Evolutionary conservation across 1,140 invertebrate genomes (phyloP).

Genomic region (Dendroctonus ponderosae): DNA sequence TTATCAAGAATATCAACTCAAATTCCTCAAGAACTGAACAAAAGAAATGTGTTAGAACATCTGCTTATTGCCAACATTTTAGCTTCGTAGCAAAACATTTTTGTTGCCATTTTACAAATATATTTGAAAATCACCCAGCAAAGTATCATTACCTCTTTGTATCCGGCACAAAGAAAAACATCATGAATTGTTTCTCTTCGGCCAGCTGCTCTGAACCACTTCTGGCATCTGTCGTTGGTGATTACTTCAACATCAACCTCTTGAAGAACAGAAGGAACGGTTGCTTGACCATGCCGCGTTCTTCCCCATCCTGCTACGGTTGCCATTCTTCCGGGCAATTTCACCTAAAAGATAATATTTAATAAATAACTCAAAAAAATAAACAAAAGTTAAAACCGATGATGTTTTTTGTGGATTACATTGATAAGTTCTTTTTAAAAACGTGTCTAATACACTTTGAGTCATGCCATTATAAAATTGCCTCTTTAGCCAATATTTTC

Average conservation of each 20-base stretch:
- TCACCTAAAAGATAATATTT: conserved; percentile 47
- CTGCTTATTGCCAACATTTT: too few relatives aligned
- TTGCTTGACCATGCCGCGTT: conserved; percentile 78
- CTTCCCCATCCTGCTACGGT: conserved; percentile 90
- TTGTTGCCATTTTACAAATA: neutral
- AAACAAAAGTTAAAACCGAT: conserved; percentile 2
- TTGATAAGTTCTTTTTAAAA: neutral
- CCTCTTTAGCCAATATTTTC: too few relatives aligned
- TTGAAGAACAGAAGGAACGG: conserved; percentile 70
- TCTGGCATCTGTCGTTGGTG: conserved; percentile 84
- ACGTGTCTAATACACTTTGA: neutral
- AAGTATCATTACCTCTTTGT: conserved; percentile 68
- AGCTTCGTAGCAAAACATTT: too few relatives aligned
- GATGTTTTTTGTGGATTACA: conserved; percentile 9
- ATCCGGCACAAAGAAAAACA: conserved; percentile 90
- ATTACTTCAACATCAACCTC: conserved; percentile 86
- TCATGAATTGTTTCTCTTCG: conserved; percentile 88
- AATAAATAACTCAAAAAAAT: too few relatives aligned
- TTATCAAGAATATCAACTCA: too few relatives aligned
- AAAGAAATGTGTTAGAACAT: too few relatives aligned
- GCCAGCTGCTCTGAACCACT: conserved; percentile 87
- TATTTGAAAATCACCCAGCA: neutral
- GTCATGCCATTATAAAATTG: too few relatives aligned
- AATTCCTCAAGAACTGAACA: too few relatives aligned
- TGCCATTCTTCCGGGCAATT: conserved; percentile 77